A percentile compares a stretch with the other conserved stretches of the same genome.
Conservation (phyloP, 2,113 vertebrate genomes). For the Regulus satrapa region DNA sequence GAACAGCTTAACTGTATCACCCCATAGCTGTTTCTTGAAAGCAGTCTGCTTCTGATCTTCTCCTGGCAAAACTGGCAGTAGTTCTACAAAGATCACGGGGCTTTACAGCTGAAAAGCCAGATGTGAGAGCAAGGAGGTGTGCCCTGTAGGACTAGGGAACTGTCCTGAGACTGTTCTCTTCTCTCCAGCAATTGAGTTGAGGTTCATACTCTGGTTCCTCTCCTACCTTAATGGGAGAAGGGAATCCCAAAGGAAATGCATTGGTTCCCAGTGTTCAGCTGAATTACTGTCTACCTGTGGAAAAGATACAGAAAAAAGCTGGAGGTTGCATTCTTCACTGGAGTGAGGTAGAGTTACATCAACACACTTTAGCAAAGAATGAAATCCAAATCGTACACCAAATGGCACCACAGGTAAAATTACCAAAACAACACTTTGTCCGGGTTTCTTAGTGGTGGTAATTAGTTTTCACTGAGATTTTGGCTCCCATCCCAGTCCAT, state of each 20-base stretch:
- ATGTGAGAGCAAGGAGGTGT: not conserved
- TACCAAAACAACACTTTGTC: not conserved
- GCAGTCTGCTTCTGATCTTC: not conserved
- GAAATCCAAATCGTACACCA: not conserved
- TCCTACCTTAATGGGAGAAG: not conserved
- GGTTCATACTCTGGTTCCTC: not conserved
- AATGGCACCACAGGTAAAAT: not conserved
- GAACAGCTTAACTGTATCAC: not conserved
- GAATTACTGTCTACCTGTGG: not conserved
- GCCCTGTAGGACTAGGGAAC: not conserved
- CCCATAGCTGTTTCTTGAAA: not conserved
- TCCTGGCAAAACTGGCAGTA: slow-evolving; percentile 20
- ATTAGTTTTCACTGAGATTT: not conserved
- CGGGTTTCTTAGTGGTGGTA: not conserved
- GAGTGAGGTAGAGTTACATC: not conserved
- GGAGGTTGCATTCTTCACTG: slow-evolving; percentile 26
- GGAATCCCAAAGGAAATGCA: not conserved
- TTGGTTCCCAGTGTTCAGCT: not conserved
- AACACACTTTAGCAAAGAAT: not conserved
- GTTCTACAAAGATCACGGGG: not conserved
- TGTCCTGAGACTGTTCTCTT: not conserved
- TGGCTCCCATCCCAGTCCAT: not conserved
- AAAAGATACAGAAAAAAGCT: not conserved
- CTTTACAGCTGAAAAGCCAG: not conserved
- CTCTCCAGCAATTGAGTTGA: not conserved